Evolutionary conservation across 2,888 invertebrate species (phyloP).

Genomic region (Latheticus oryzae): DNA sequence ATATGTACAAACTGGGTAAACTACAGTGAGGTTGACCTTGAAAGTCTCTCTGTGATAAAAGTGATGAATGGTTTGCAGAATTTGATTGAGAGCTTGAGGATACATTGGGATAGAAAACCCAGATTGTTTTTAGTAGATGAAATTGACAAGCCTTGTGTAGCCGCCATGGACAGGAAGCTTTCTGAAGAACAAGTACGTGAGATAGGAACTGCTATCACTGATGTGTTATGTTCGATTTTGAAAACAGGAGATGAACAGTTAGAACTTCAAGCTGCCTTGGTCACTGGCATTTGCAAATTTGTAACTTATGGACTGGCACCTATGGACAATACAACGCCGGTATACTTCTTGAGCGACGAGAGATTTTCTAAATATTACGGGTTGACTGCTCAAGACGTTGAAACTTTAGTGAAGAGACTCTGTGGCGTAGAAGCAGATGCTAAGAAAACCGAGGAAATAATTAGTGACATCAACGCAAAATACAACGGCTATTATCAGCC

Average conservation of each 20-base stretch:
- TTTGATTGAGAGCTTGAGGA: constrained; percentile 29
- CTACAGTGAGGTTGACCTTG: constrained; percentile 20
- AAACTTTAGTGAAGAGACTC: constrained; percentile 25
- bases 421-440: constrained; percentile 25
- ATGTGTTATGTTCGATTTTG: constrained; percentile 27
- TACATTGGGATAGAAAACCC: constrained; percentile 15
- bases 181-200: constrained; percentile 22
- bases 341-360: constrained; percentile 25
- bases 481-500: constrained; percentile 36
- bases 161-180: constrained; percentile 17
- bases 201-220: constrained; percentile 26
- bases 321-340: constrained; percentile 25
- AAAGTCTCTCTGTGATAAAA: constrained; percentile 4
- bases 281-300: constrained; percentile 28
- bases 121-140: constrained; percentile 24
- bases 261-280: constrained; percentile 23
- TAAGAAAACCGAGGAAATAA: constrained; percentile 23
- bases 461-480: constrained; percentile 32
- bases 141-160: constrained; percentile 29
- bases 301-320: constrained; percentile 17
- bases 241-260: constrained; percentile 19
- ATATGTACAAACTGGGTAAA: constrained; percentile 14
- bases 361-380: constrained; percentile 34
- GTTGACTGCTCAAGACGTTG: constrained; percentile 33
- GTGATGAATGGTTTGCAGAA: constrained; percentile 24